phyloP scores from a whole-genome alignment of 2,797 vertebrate genomes.

The Pogoniulus pusillus region DNA sequence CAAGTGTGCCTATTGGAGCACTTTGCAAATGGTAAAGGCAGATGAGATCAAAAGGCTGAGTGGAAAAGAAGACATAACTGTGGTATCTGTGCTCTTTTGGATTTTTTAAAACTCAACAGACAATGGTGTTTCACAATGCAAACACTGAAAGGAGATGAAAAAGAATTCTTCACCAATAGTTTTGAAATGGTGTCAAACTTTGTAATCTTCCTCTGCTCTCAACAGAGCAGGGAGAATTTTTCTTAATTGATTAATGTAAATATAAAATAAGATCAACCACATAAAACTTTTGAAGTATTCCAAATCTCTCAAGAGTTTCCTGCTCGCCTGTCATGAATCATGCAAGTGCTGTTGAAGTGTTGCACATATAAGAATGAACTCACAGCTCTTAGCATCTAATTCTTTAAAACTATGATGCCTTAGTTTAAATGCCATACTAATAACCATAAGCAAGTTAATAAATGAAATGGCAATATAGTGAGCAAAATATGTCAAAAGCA shows the following conservation, averaged over 20 bases:
- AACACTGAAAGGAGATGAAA: not conserved
- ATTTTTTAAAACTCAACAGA: not conserved
- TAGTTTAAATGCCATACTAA: conserved; percentile 36
- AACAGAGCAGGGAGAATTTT: not conserved
- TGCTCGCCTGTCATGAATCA: not conserved
- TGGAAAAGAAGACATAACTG: not conserved
- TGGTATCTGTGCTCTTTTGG: not conserved
- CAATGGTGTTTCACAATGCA: not conserved
- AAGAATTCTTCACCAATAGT: not conserved
- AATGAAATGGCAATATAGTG: not conserved
- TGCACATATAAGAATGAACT: not conserved
- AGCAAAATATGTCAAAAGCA: not conserved
- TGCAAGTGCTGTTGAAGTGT: not conserved
- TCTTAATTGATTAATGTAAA: not conserved
- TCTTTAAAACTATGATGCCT: conserved; percentile 45
- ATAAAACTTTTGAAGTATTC: not conserved
- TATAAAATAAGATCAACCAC: not conserved
- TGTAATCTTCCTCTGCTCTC: not conserved
- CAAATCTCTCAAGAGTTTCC: not conserved
- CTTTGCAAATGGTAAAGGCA: conserved; percentile 10
- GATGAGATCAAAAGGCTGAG: conserved; percentile 12
- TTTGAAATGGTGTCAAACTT: not conserved
- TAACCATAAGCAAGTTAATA: conserved; percentile 25
- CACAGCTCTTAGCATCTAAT: not conserved
- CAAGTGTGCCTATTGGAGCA: not conserved